Base-by-base conservation (phyloP, 2,797 vertebrate species). In the Gallinago nigripennis region DNA sequence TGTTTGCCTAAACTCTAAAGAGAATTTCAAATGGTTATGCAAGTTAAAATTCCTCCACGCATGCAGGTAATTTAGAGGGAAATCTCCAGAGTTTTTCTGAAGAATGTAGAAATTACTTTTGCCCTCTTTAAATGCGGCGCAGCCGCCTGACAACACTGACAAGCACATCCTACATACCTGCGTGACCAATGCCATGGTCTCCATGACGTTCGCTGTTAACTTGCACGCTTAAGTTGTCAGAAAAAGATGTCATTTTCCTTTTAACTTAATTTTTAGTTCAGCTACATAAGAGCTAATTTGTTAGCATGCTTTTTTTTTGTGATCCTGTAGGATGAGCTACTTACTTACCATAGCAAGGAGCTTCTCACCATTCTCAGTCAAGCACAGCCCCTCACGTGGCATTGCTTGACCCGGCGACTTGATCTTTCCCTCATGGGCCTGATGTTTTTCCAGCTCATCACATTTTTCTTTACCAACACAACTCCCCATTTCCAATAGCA, bases 11-110 rank as follows among this genome's bases (percentile, higher is more conserved):
- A 88, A 92, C 48, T 71, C 79, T 53, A 2, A 77, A 61, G 80
- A 88, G 48, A 79, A 84, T 88, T 84, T 86, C 53, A 84, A 16
- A 86, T 13, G 48, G 92, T 78, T 93, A 70, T 56, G 71, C 70
- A 73, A 94, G 88, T 93, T 87, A 77, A 65, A 80, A 89, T 85
- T 93, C 84, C 78, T 89, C 64, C 50, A 71, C 48, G 27, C 48
- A 68, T 0, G 48, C 2, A 76, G 58, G 31, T 33, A 68, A 86
- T 77, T 80, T 39, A 82, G 64, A 90, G 16, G 71, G 68, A 89
- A 89, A 65, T 68, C 45, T 71, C 78, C 16, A 1, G 2, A 33
- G 41, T n/a, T 84, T 53, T 80, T 77, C 56, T 77, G 51, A 31
- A 88, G 70, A 82, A 54, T 0, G 0, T 0, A 65, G 18, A n/a